Base-by-base conservation (phyloP, 35 echinoderm and acorn worm species). In the Apostichopus japonicus region DNA sequence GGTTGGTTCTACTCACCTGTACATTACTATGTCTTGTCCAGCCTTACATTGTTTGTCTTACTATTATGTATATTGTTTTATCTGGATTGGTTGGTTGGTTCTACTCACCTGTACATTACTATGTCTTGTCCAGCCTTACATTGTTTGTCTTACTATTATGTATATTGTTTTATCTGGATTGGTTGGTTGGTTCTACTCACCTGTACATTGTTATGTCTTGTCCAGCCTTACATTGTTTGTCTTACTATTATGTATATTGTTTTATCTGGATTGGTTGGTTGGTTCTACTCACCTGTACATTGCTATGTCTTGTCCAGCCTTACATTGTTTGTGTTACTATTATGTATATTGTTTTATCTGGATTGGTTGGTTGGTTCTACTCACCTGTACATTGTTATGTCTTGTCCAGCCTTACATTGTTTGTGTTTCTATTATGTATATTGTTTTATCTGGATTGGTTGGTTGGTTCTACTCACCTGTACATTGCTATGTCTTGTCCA, bases 311-410 rank as follows among this genome's bases (percentile, higher is more conserved):
- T n/a, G n/a, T n/a, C n/a, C n/a, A n/a, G 78, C 16, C 10, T 19
- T 13, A 13, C 33, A 80, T 14, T 24, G 14, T 22, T 75, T 84
- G 88, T 22, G 5, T 83, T 23, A 82, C 23, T 77, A 14, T 23
- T 78, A 44, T 4, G 33, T 44, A 44, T 44, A 44, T 44, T 44
- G 33, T 44, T 44, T 44, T 0, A 44, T 44, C 33, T 44, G 33
- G 33, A 44, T 44, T 44, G 33, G 33, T 44, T 44, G 2, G 33
- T 44, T 44, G 33, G 33, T 44, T 44, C 33, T 44, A 92, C 93
- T 67, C 79, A 98, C 97, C 94, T 99, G 94, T 95, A 99, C 56
- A 95, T 95, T 83, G 81, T 80, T 15, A 96, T 95, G 13, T 79
- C 77, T n/a, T n/a, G n/a, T n/a, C n/a, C n/a, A n/a, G 78, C 16